Base-by-base conservation (phyloP, 2,888 invertebrate genomes). In the Camptogramma bilineatum region DNA sequence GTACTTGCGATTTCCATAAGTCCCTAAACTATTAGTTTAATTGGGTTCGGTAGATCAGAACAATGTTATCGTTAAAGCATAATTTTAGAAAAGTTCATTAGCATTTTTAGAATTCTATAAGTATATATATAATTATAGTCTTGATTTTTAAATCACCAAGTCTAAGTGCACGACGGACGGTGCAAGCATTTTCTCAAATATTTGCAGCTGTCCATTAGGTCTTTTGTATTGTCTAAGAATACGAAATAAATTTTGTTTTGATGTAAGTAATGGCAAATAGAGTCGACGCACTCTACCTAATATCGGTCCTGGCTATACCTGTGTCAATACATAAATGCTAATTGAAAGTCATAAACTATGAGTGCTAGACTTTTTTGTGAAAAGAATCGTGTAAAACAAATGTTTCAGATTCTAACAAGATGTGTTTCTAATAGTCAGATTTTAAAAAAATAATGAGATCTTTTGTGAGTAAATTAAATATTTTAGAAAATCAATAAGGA, bases 171-270 rank as follows among this genome's bases (percentile, higher is more conserved):
- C 7, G 28, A 28, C 7, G 28, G 7, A 7, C 7, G 28, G 7
- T 28, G 42, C 39, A 34, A 21, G 51, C 44, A 47, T 57, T 54
- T 52, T 42, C 24, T 1, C 18, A 50, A 56, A 53, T 60, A 28
- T 53, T 60, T 53, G 31, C 46, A 39, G n/a, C n/a, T 9, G n/a
- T 52, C 44, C 51, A 53, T 34, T 34, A 34, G 19, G 34, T 39
- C 7, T 10, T 0, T 31, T 18, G 8, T 19, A 19, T 31, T 46
- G 46, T 55, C 18, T 31, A 44, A 55, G 18, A 47, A 34, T 34
- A 34, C 18, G 9, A 39, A n/a, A 39, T 52, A 62, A 69, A 66
- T 64, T 64, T 69, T 73, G 62, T 61, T 69, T 59, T 57, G 53
- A 52, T 48, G 34, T 61, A 59, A 63, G 34, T 61, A 59, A 63